These are phyloP conservation scores for Prosopocoilus inquinatus DNA, from an alignment of 2,888 invertebrate species.

Conservation along the genomic window DNA sequence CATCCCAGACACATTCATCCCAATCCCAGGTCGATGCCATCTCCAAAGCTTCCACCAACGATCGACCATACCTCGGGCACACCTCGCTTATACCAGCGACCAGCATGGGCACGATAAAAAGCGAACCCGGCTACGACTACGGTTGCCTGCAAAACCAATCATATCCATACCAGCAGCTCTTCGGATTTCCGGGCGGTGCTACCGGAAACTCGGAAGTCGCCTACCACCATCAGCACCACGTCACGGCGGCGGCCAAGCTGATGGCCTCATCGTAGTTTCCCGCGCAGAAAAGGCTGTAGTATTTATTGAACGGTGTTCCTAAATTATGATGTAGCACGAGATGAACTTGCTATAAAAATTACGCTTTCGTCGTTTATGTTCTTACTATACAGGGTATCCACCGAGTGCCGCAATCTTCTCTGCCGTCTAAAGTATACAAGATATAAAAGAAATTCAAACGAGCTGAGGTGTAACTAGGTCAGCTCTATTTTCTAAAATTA, in stretches of 20 bases:
- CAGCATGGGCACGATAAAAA: slow-evolving; percentile 47
- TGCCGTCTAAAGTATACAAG: no score
- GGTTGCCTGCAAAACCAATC: slow-evolving; percentile 49
- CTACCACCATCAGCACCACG: slow-evolving; percentile 82
- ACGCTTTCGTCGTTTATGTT: slow-evolving; percentile 5
- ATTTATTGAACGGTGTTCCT: no score
- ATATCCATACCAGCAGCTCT: slow-evolving; percentile 57
- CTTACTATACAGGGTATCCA: no score
- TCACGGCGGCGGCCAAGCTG: slow-evolving; percentile 78
- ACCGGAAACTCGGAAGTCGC: slow-evolving; percentile 60
- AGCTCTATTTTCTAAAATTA: no score
- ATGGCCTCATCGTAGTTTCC: slow-evolving; percentile 74
- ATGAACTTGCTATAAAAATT: background rate
- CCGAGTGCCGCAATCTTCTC: no score
- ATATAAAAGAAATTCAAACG: no score
- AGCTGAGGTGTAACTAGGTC: no score
- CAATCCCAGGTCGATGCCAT: slow-evolving; percentile 19
- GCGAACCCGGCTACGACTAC: slow-evolving; percentile 50
- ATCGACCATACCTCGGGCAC: slow-evolving; percentile 57
- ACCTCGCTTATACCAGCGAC: slow-evolving; percentile 56
- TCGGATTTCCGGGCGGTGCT: slow-evolving; percentile 53
- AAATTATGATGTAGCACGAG: no score
- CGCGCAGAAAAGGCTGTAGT: no score
- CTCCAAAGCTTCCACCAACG: slow-evolving; percentile 30
- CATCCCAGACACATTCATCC: slow-evolving; percentile 21